Percentiles rank a stretch among this genome's conserved stretches.
phyloP scores from a whole-genome alignment of 2,888 invertebrate species.

The Chironomus tentans region DNA sequence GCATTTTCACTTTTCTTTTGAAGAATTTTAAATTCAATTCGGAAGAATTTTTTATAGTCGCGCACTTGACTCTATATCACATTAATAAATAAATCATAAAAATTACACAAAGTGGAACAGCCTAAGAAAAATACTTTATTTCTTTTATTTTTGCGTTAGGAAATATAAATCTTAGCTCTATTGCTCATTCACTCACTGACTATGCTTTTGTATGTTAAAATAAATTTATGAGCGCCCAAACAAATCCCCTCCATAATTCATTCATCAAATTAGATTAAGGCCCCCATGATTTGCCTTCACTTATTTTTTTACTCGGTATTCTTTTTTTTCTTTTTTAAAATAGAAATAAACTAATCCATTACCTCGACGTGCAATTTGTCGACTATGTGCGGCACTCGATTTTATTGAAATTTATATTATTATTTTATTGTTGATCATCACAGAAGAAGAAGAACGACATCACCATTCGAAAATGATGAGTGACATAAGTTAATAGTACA shows the following conservation, averaged over 20 bases:
- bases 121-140: background rate
- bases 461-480: background rate
- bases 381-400: background rate
- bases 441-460: background rate
- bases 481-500: no score
- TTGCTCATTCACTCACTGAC: background rate
- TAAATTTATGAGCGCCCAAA: constrained; percentile 19
- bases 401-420: background rate
- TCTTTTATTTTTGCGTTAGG: background rate
- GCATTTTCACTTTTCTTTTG: no score
- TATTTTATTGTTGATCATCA: background rate
- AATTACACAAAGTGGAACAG: background rate
- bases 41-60: no score
- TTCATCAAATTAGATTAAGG: constrained; percentile 25
- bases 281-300: background rate
- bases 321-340: background rate
- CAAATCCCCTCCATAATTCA: constrained; percentile 21
- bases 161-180: constrained; percentile 13
- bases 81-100: no score
- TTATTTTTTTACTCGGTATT: background rate
- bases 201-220: background rate
- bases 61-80: no score
- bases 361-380: constrained; percentile 1
- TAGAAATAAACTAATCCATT: constrained; percentile 4
- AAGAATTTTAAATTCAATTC: no score